Evolutionary conservation across 2,797 vertebrate species (phyloP).

Genomic region (Moxostoma hubbsi): DNA sequence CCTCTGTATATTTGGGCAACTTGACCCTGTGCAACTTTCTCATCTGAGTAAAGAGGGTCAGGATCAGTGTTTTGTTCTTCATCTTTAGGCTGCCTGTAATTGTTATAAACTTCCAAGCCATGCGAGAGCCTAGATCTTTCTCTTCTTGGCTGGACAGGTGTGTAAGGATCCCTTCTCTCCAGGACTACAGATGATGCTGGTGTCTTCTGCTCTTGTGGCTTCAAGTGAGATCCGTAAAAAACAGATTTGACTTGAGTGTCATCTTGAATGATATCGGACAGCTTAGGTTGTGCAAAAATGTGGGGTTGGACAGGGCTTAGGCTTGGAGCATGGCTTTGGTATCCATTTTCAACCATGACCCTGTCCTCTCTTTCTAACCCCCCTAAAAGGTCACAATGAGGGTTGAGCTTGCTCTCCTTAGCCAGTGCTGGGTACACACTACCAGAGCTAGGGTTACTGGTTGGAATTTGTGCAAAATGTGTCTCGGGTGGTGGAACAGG

Average conservation of each 20-base stretch:
- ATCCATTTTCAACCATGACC: constrained; percentile 77
- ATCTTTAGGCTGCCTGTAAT: constrained; percentile 57
- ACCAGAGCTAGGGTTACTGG: constrained; percentile 67
- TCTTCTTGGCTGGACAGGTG: constrained; percentile 65
- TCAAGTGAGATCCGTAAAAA: constrained; percentile 71
- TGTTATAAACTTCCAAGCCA: constrained; percentile 60
- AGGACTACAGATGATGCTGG: constrained; percentile 59
- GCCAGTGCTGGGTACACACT: constrained; percentile 81
- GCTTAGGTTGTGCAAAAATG: constrained; percentile 53
- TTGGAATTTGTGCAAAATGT: constrained; percentile 85
- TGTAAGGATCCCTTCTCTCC: constrained; percentile 59
- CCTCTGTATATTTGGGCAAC: constrained; percentile 42
- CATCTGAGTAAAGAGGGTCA: constrained; percentile 66
- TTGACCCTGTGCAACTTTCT: constrained; percentile 71
- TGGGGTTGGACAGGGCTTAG: constrained; percentile 33
- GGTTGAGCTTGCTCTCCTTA: constrained; percentile 80
- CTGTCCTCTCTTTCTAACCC: constrained; percentile 39
- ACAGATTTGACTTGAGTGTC: constrained; percentile 62
- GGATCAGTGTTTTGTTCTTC: constrained; percentile 64
- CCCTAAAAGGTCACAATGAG: constrained; percentile 52
- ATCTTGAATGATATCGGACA: constrained; percentile 71
- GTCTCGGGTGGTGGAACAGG: constrained; percentile 86
- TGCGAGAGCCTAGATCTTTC: constrained; percentile 65
- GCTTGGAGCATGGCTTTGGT: constrained; percentile 74
- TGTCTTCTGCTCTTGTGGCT: constrained; percentile 55